Conservation (phyloP, 2,113 vertebrate species). For the Hypomesus transpacificus region DNA sequence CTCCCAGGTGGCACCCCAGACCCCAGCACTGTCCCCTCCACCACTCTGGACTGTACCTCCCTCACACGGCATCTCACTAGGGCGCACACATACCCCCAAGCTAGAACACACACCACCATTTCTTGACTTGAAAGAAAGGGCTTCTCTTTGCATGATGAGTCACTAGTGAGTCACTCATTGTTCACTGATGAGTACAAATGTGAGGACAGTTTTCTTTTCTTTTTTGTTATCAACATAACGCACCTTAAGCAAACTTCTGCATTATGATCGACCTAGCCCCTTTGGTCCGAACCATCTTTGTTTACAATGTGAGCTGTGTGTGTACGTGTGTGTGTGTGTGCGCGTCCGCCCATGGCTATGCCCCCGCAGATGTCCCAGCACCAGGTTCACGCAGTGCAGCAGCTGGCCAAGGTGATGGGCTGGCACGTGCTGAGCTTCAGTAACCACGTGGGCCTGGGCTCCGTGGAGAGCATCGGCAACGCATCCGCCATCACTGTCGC, state of each 20-base stretch:
- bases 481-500: constrained; percentile 92
- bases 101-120: no score
- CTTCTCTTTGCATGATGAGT: no score
- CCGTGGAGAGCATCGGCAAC: constrained; percentile 93
- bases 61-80: no score
- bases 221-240: no score
- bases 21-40: background rate
- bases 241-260: no score
- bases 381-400: constrained; percentile 95
- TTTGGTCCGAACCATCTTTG: no score
- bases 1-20: constrained; percentile 82
- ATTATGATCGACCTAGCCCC: no score
- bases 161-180: no score
- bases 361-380: constrained; percentile 94
- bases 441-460: constrained; percentile 90
- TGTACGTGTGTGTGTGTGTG: background rate
- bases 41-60: background rate
- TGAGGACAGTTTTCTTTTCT: no score
- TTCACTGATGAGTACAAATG: no score
- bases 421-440: constrained; percentile 98
- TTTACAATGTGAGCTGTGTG: background rate
- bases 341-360: constrained; percentile 4
- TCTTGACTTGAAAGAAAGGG: no score
- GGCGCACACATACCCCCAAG: no score
- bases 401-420: constrained; percentile 98